Evolutionary conservation across 1,140 invertebrate species (phyloP), one percentile per base, ranked within the genome.

Genomic region (Zophobas atratus): DNA sequence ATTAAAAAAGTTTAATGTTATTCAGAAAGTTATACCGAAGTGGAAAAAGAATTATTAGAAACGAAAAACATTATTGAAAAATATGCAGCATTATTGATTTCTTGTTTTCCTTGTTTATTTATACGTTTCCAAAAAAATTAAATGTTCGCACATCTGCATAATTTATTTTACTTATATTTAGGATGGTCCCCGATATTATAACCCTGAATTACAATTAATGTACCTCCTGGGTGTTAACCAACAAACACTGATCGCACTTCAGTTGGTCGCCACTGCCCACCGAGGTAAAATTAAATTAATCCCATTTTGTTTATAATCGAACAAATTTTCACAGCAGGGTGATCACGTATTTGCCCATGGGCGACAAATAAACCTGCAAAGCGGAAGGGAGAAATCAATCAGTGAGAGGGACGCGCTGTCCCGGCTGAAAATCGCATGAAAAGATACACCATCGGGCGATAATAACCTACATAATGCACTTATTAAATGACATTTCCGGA

Each of bases 401-500:
- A 39, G 8, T 32, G 1, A 2, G 49, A 20, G 20, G 57, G 57
- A 63, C 57, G 57, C 8, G 6, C 39, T 34, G 38, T n/a, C 57
- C 57, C 35, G 32, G 57, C 20, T 63, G 4, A 8, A 63, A 63
- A 63, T 39, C 35, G 32, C 57, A 63, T 34, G 4, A n/a, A 38
- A 63, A 63, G 36, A 63, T 36, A 63, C 36, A 63, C 49, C 57
- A 36, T n/a, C 8, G 5, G 57, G 5, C 39, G 57, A 63, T 63
- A 63, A 63, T 39, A 39, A 56, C 55, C 55, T 35, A 51, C 49
- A 51, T 51, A 51, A 51, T 51, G 49, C 49, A 63, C 35, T 63
- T 63, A 63, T 63, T 63, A 63, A 63, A 39, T 63, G 57, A 71
- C 35, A 71, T 71, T 32, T 71, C 67, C 67, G 67, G 67, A 71